Evolutionary conservation across 2,888 invertebrate genomes (phyloP).

Genomic region (Troilus luridus): DNA sequence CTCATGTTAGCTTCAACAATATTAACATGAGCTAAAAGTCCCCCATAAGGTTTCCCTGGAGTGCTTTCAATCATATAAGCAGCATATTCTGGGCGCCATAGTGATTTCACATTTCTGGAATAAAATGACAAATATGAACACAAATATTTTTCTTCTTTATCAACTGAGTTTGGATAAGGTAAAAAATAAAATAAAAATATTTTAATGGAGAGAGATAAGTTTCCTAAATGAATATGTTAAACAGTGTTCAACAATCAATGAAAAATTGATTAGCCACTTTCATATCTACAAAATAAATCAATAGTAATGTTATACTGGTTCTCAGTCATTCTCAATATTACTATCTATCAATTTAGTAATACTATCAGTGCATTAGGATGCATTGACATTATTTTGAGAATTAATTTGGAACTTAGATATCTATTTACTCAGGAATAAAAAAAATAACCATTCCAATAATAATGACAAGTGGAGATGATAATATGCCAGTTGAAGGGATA

Average conservation of each 20-base stretch:
- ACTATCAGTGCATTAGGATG: background rate
- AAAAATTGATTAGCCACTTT: background rate
- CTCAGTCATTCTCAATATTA: background rate
- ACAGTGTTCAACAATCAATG: background rate
- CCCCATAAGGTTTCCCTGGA: slow-evolving; percentile 95
- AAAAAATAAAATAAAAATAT: background rate
- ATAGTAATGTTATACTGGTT: background rate
- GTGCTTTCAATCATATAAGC: slow-evolving; percentile 99
- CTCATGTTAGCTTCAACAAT: slow-evolving; percentile 98
- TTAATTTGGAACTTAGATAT: background rate
- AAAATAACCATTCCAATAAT: background rate
- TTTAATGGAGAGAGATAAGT: background rate
- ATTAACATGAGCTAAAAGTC: slow-evolving; percentile 95
- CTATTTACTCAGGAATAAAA: background rate
- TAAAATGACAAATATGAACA: background rate
- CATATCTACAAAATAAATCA: background rate
- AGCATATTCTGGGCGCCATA: slow-evolving; percentile 99
- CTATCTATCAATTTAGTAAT: background rate
- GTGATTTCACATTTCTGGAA: slow-evolving; percentile 80
- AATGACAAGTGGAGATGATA: background rate
- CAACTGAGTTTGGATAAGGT: no score
- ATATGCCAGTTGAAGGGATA: background rate
- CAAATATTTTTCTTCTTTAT: background rate
- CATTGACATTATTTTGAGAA: background rate
- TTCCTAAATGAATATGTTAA: background rate